These are phyloP conservation scores for Spatula versicolor DNA, from an alignment of 2,797 vertebrate species.

Conservation along the genomic window DNA sequence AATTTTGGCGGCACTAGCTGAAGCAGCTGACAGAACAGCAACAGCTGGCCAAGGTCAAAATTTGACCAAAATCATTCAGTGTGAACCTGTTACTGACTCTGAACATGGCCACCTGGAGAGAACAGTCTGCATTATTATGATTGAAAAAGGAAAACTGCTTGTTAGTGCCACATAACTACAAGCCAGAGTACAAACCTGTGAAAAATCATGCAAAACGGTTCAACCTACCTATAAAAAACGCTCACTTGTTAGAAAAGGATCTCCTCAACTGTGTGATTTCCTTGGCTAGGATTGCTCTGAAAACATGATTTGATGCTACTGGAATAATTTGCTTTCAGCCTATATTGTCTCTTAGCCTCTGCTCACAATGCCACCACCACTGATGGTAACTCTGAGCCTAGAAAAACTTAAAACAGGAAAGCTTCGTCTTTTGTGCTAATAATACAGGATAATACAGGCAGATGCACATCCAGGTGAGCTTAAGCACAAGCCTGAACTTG, in stretches of 20 bases:
- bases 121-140: neutral
- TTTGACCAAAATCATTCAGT: neutral
- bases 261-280: neutral
- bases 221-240: neutral
- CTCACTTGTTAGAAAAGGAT: neutral
- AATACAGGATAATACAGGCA: neutral
- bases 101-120: neutral
- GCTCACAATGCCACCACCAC: neutral
- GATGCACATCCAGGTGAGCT: neutral
- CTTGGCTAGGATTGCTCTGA: neutral
- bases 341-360: neutral
- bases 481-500: neutral
- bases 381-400: neutral
- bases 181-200: neutral
- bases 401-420: neutral
- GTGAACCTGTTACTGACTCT: neutral
- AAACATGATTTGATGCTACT: neutral
- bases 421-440: neutral
- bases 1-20: neutral
- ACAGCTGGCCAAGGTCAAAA: neutral
- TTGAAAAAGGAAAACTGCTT: neutral
- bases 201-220: neutral
- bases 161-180: rapidly evolving
- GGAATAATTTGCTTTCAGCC: neutral
- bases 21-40: neutral